Evolutionary conservation across 2,797 vertebrate genomes (phyloP), one percentile per base, ranked within the genome.

Genomic region (Pygocentrus nattereri): DNA sequence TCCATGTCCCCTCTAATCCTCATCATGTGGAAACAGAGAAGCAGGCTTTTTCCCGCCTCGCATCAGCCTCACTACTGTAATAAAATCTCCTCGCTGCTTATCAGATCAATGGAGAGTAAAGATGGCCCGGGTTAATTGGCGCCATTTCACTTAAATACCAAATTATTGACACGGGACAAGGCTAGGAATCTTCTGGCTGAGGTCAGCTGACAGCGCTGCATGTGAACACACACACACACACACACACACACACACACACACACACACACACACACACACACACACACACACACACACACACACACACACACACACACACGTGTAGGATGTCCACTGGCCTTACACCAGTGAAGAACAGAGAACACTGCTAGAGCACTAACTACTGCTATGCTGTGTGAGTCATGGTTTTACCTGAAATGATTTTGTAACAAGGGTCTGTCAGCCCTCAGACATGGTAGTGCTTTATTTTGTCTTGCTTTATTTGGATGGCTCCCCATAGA

Each of bases 31-130:
- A 58, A 38, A 12, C 52, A 74, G 76, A 78, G 78, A 61, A 67
- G 31, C 18, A 67, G 21, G 31, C 31, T 21, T 67, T 67, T 67
- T 41, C 64, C 64, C 15, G 5, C 30, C 74, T 75, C 82, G 81
- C 86, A 85, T 90, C 89, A 89, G 83, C 16, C 74, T 31, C 44
- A 87, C 90, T 88, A 84, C 56, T 88, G 96, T 96, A 96, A 96
- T 96, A 95, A 96, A 97, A 96, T 97, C 95, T 94, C 94, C 92
- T 91, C 91, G 93, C 92, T 94, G 95, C 95, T 94, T 94, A 96
- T 95, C 93, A 96, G 95, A 97, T 97, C 96, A 96, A 94, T 96
- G 95, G 81, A 86, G 93, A 95, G 94, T 91, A 93, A 91, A 91
- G 90, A 92, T 88, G 94, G 92, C 93, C 84, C 4, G 91, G 90